Conservation (phyloP, 1,140 invertebrate genomes). For the Coenobita brevimanus region DNA sequence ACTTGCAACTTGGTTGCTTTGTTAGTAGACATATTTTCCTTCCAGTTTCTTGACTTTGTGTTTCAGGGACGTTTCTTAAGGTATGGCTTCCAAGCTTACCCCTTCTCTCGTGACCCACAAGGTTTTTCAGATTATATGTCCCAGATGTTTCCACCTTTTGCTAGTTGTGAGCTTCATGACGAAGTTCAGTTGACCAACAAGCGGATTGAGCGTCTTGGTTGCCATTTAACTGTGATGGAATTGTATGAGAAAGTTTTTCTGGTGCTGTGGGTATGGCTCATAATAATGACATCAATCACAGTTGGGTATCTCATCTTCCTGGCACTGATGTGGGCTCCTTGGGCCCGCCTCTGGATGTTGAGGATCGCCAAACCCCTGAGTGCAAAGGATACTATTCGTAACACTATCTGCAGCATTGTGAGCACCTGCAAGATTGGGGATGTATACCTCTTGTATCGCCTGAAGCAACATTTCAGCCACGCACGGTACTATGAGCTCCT, state of each 20-base stretch:
- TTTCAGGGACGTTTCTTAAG: conserved; percentile 59
- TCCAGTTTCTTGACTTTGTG: conserved; percentile 67
- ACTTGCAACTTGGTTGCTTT: conserved; percentile 63
- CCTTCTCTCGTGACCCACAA: conserved; percentile 58
- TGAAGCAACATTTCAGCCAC: conserved; percentile 61
- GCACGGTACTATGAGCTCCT: conserved; percentile 59
- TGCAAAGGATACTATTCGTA: conserved; percentile 52
- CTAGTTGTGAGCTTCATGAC: conserved; percentile 58
- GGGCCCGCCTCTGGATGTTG: conserved; percentile 55
- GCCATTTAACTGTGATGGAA: conserved; percentile 68
- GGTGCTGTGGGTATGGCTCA: conserved; percentile 66
- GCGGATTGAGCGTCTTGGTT: conserved; percentile 58
- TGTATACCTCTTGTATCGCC: conserved; percentile 54
- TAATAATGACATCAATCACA: conserved; percentile 56
- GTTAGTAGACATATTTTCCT: conserved; percentile 61
- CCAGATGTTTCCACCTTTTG: conserved; percentile 66
- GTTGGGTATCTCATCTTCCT: conserved; percentile 60
- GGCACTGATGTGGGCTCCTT: conserved; percentile 53
- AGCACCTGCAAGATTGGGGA: conserved; percentile 60
- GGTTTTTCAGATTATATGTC: conserved; percentile 67
- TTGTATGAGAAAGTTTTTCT: conserved; percentile 68
- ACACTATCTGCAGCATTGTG: conserved; percentile 55
- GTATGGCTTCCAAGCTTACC: conserved; percentile 63
- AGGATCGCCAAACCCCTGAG: conserved; percentile 52
- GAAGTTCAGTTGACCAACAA: conserved; percentile 64